Evolutionary conservation across 2,797 vertebrate genomes (phyloP).

Genomic region (Gallinago solitaria): DNA sequence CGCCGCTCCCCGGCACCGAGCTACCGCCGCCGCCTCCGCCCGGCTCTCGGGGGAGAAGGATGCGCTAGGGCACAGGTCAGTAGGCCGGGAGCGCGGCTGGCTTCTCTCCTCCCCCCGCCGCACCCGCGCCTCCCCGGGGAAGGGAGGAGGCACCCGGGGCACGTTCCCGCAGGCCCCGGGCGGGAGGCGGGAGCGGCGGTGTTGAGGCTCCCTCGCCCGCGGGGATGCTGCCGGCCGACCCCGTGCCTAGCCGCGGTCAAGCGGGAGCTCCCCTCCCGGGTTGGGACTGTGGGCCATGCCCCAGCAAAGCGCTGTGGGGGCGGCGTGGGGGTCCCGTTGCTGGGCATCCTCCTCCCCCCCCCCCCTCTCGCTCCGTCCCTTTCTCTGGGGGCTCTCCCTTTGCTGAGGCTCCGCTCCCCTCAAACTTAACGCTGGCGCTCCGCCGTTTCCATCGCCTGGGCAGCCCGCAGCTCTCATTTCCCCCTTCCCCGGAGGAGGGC

Average conservation of each 20-base stretch:
- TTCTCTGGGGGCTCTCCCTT: neutral
- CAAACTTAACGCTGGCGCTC: neutral
- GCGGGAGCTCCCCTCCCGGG: neutral
- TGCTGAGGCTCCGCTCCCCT: neutral
- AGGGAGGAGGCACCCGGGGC: slow-evolving; percentile 15
- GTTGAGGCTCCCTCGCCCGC: neutral
- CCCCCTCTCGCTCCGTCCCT: neutral
- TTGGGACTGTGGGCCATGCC: neutral
- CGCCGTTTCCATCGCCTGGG: neutral
- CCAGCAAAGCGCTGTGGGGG: neutral
- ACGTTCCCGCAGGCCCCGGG: slow-evolving; percentile 39
- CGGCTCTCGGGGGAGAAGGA: slow-evolving; percentile 40
- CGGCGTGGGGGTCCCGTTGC: neutral
- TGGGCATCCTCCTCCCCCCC: neutral
- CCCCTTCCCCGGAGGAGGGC: neutral
- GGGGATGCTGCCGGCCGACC: neutral
- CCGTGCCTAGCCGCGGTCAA: neutral
- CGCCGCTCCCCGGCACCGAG: neutral
- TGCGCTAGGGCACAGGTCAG: slow-evolving; percentile 72
- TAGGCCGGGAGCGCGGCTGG: neutral
- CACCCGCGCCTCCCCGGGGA: neutral
- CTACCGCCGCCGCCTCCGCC: neutral
- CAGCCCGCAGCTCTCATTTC: neutral
- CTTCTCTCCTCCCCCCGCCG: neutral
- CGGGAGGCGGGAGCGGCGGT: slow-evolving; percentile 45